These are phyloP conservation scores for Beroe ovata DNA, from an alignment of 37 sponge, comb jelly and placozoan species.

Conservation along the genomic window DNA sequence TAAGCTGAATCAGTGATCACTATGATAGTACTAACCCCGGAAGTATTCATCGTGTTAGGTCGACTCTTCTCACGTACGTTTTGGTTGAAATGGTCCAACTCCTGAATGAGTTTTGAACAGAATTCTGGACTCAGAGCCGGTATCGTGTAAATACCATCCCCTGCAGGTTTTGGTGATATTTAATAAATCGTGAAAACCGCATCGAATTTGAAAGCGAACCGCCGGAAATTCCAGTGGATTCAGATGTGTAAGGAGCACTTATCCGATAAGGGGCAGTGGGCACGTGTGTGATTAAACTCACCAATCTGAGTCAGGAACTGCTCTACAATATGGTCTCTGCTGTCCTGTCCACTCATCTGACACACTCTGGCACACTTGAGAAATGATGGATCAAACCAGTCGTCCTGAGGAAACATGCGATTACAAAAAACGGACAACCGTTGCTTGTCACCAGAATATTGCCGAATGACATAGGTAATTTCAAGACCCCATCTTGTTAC, in stretches of 20 bases:
- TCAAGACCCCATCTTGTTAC: no score
- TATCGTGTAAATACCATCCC: not conserved
- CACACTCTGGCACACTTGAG: not conserved
- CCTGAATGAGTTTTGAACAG: not conserved
- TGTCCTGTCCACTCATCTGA: not conserved
- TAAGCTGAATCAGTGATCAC: not conserved
- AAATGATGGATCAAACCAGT: constrained; percentile 18
- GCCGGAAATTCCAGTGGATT: no score
- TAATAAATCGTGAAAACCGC: not conserved
- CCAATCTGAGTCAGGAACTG: not conserved
- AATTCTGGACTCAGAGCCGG: not conserved
- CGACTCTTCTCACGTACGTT: constrained; percentile 70
- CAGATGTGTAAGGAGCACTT: no score
- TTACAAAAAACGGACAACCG: no score
- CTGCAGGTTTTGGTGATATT: not conserved
- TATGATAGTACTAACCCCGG: constrained; percentile 77
- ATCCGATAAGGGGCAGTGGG: no score
- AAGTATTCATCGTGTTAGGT: constrained; percentile 86
- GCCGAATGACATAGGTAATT: no score
- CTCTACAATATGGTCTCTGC: not conserved
- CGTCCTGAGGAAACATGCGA: not conserved
- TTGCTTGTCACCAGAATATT: no score
- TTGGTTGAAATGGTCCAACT: not conserved
- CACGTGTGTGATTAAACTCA: not conserved
- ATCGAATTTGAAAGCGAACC: not conserved